Base-by-base conservation (phyloP, 1,140 invertebrate genomes). In the Caenorhabditis briggsae region DNA sequence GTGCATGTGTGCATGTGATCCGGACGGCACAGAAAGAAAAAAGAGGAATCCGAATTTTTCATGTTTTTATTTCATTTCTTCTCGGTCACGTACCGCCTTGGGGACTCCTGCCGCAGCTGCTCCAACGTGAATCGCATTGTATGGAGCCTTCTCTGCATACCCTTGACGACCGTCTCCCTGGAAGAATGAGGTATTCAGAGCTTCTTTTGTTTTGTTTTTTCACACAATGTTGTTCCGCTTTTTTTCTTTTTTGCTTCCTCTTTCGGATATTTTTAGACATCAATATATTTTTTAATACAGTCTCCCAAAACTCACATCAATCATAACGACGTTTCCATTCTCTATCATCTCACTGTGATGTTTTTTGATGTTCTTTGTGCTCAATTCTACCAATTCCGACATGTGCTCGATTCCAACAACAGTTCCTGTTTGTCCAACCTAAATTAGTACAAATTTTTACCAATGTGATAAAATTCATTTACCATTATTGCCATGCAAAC, bases 341-440 rank as follows among this genome's bases (percentile, higher is more conserved):
- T 93, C 90, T 14, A 96, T 91, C 64, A 96, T 93, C 78, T 95
- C 93, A 33, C 94, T 93, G 90, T 96, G 94, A 91, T 96, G 95
- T 88, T 94, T 94, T 84, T 95, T 94, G 41, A 98, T 95, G 93
- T 97, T 97, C 89, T 94, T 93, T 50, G 94, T 94, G 11, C 96
- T 95, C 88, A 95, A 92, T 86, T 95, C 93, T 8, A 97, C 95
- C 87, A 98, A 93, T 92, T 97, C 95, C 50, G 95, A 94, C 90
- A 98, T 97, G 93, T 98, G 97, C 92, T 98, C 97, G 88, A 98
- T 96, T 20, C 97, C 97, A 88, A 98, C 94, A 12, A 94, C 95
- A 90, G 94, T 92, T 50, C 97, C 97, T 88, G 93, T 94, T 61
- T 94, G 93, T 50, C 95, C 95, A 82, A 95, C 94, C 94, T 94